These are phyloP conservation scores for Lanius ludovicianus DNA, from an alignment of 2,113 vertebrate genomes.

Conservation along the genomic window DNA sequence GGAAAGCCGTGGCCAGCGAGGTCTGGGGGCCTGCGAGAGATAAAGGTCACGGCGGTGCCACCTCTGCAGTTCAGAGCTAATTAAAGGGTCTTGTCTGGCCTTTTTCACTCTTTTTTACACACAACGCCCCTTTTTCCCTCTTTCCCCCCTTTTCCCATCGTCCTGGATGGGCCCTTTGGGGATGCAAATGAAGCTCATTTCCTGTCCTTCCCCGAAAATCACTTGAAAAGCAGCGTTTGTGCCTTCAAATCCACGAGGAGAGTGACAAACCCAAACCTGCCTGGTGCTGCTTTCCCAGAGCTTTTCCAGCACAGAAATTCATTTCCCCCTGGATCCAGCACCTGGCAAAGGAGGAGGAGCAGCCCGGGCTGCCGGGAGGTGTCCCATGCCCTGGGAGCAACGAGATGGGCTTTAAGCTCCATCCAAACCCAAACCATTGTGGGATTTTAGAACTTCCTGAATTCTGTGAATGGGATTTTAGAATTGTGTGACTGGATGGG, in stretches of 20 bases:
- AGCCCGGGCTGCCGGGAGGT: not conserved
- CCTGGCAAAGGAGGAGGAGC: not conserved
- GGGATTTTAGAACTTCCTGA: not conserved
- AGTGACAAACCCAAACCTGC: not conserved
- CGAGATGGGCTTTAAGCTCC: not conserved
- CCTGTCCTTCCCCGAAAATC: not conserved
- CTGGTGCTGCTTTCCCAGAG: not conserved
- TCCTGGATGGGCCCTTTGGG: not conserved
- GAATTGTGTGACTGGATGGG: not conserved
- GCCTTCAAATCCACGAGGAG: not conserved
- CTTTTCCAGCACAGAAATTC: not conserved
- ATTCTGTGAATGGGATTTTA: not conserved
- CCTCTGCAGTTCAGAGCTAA: not conserved
- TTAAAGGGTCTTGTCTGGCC: not conserved
- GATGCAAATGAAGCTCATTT: not conserved
- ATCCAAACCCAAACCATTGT: not conserved
- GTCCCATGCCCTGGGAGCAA: not conserved
- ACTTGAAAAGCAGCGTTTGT: rapidly evolving
- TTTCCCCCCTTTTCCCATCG: not conserved
- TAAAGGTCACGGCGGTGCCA: not conserved
- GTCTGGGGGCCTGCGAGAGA: not conserved
- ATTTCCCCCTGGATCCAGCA: not conserved
- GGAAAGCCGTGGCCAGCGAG: rapidly evolving
- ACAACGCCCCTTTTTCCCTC: rapidly evolving
- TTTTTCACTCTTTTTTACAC: no score